Evolutionary conservation across 2,888 invertebrate species (phyloP), one percentile per base, ranked within the genome.

Genomic region (Macrophya annulata): DNA sequence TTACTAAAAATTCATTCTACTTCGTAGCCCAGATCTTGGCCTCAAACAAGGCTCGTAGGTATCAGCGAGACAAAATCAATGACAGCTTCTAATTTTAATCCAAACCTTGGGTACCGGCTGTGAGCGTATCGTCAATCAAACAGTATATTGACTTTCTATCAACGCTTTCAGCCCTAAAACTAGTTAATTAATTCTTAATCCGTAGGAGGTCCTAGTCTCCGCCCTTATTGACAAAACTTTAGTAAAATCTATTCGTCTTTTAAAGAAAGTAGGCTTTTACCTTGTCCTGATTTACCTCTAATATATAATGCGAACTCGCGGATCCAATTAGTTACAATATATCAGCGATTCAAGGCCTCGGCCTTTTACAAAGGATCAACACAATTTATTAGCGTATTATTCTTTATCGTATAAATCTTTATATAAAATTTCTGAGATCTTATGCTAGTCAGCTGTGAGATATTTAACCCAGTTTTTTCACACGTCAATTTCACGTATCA

Each of bases 81-180:
- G 81, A 40, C n/a, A 21, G 59, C n/a, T 43, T 62, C 62, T 81
- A 81, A 81, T 81, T 81, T 43, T 81, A 62, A 51, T 62, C 81
- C 21, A 25, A 81, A 59, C 59, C 59, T 62, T 21, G 43, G 62
- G 31, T 10, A 62, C 59, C 81, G 62, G 62, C 81, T 81, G 62
- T 17, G 81, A 59, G n/a, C 10, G 43, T 43, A 62, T 40, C 21
- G 43, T 62, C 43, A 43, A 81, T 77, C 77, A 10, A 17, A 17
- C 51, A 21, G 37, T 15, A 51, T 77, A 77, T 81, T 62, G 81
- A 81, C 81, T 43, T 59, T 40, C 62, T 62, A 62, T 81, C 81
- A 81, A 17, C 62, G 62, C 25, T 62, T 40, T 10, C 3, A n/a
- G 48, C n/a, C 48, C 17, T 17, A 5, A 79, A 77, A 15, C 15